A percentile compares a stretch with the other conserved stretches of the same genome.
phyloP scores from a whole-genome alignment of 2,888 invertebrate species.

The Amaurobius ferox region DNA sequence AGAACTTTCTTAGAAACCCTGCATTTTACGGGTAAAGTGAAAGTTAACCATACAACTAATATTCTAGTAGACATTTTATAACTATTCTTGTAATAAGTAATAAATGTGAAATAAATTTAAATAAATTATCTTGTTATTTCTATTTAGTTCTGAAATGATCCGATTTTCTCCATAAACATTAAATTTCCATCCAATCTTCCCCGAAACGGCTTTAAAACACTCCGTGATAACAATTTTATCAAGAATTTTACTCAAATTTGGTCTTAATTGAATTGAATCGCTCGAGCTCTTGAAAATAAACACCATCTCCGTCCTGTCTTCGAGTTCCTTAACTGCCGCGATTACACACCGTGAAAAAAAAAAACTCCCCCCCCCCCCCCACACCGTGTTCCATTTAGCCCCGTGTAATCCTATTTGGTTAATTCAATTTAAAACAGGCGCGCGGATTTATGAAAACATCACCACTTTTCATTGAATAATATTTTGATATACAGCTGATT shows the following conservation, averaged over 20 bases:
- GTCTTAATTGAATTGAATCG: constrained; percentile 3
- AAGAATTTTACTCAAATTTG: background rate
- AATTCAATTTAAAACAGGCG: constrained; percentile 29
- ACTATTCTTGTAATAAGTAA: too few species aligned
- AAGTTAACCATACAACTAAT: too few species aligned
- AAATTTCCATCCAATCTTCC: background rate
- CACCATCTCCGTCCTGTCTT: background rate
- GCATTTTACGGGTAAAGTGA: too few species aligned
- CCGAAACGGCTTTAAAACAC: background rate
- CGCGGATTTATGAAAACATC: background rate
- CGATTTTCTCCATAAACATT: too few species aligned
- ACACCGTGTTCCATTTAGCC: constrained; percentile 28
- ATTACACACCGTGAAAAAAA: background rate
- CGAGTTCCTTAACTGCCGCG: background rate
- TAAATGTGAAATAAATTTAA: too few species aligned
- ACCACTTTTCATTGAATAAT: constrained; percentile 55
- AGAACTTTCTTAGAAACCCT: too few species aligned
- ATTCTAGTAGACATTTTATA: too few species aligned
- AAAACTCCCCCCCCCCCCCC: too few species aligned
- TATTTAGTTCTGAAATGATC: too few species aligned
- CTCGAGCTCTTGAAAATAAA: background rate
- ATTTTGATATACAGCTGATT: constrained; percentile 63
- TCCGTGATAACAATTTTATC: background rate
- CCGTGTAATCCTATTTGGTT: constrained; percentile 48
- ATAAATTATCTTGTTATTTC: too few species aligned